phyloP scores from a whole-genome alignment of 1,140 invertebrate genomes.

The Globodera rostochiensis region DNA sequence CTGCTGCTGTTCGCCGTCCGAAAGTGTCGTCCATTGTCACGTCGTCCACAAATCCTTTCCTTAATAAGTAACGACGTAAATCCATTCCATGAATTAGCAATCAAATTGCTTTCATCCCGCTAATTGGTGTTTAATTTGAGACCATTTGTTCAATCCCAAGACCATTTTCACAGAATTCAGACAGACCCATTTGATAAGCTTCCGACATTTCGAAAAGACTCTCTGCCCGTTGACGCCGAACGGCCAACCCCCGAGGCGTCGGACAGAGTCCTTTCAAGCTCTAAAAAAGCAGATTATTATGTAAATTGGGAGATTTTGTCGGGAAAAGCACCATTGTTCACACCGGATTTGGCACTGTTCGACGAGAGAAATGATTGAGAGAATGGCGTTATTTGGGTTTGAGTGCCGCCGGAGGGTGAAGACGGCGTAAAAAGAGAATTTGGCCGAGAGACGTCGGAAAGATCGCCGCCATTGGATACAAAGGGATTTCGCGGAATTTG shows the following conservation, averaged over 20 bases:
- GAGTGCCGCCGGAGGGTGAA: not conserved
- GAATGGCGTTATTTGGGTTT: slow-evolving; percentile 7
- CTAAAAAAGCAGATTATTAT: not conserved
- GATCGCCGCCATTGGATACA: not conserved
- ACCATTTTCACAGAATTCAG: not conserved
- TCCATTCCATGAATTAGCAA: too few species aligned
- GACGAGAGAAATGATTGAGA: not conserved
- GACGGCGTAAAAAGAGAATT: not conserved
- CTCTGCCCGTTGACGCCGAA: not conserved
- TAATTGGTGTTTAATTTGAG: not conserved
- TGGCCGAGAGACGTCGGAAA: not conserved
- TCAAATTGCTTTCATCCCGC: too few species aligned
- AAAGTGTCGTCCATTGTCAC: slow-evolving; percentile 2
- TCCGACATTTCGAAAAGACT: not conserved
- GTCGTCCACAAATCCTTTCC: slow-evolving; percentile 3
- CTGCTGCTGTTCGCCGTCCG: not conserved
- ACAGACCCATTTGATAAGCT: not conserved
- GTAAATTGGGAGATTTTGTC: not conserved
- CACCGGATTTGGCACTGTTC: not conserved
- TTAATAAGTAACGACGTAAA: not conserved
- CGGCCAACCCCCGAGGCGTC: not conserved
- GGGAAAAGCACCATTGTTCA: not conserved
- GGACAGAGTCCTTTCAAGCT: not conserved
- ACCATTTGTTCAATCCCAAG: not conserved
- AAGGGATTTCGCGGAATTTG: not conserved